A percentile compares a stretch with the other conserved stretches of the same genome.
Conservation (phyloP, 2,113 vertebrate species). For the Scophthalmus maximus region DNA sequence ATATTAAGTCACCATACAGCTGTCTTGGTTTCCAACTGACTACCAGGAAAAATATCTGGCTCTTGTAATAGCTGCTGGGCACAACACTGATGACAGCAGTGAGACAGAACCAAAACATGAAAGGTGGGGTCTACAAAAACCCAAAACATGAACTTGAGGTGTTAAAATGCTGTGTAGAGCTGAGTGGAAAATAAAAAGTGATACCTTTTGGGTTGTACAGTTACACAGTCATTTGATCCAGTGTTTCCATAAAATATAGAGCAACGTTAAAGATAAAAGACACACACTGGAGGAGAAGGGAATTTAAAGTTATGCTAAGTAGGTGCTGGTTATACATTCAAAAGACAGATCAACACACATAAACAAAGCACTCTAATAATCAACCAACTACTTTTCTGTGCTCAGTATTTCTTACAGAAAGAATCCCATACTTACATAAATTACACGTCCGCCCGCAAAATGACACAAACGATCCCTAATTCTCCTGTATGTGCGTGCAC, state of each 20-base stretch:
- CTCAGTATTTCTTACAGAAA: constrained; percentile 11
- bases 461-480: constrained; percentile 49
- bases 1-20: neutral
- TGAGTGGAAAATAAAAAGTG: neutral
- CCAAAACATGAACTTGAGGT: neutral
- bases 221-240: neutral
- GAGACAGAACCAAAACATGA: neutral
- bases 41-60: too few species aligned
- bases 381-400: neutral
- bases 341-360: constrained; percentile 20
- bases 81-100: neutral
- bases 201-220: too few species aligned
- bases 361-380: constrained; percentile 36
- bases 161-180: neutral
- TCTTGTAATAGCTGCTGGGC: neutral
- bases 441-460: constrained; percentile 34
- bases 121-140: neutral
- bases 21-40: neutral
- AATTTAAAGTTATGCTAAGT: constrained; percentile 11
- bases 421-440: constrained; percentile 43
- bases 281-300: neutral
- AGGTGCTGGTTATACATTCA: constrained; percentile 12
- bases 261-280: neutral
- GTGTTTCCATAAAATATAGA: neutral
- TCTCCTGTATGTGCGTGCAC: constrained; percentile 4